A percentile compares a stretch with the other conserved stretches of the same genome.
These are phyloP conservation scores for Antennarius striatus DNA, from an alignment of 2,113 vertebrate genomes.

Conservation along the genomic window DNA sequence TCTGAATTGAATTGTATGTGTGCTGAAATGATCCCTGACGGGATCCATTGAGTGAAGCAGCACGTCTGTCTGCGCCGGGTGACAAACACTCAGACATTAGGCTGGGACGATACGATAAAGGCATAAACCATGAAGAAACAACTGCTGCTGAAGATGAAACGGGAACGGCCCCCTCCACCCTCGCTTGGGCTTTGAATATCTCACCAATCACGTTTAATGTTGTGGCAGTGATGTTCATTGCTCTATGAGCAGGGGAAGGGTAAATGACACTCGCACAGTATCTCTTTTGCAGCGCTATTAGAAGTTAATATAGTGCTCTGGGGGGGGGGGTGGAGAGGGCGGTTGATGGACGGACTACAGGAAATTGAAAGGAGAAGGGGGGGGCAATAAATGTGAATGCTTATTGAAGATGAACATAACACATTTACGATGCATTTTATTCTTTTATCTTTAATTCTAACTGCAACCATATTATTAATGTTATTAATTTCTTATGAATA, in stretches of 20 bases:
- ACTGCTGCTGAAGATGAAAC: constrained; percentile 21
- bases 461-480: no score
- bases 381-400: neutral
- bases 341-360: constrained; percentile 24
- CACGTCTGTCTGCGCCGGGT: no score
- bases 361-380: constrained; percentile 1
- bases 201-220: constrained; percentile 31
- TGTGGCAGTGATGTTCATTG: constrained; percentile 45
- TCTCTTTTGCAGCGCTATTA: constrained; percentile 61
- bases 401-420: neutral
- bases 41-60: neutral
- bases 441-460: no score
- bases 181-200: constrained; percentile 34
- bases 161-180: constrained; percentile 6
- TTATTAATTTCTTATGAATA: no score
- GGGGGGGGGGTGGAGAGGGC: constrained; percentile 8
- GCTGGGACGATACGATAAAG: no score
- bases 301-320: constrained; percentile 50
- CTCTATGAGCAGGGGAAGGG: constrained; percentile 21
- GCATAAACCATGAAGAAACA: constrained; percentile 32
- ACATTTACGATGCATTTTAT: neutral
- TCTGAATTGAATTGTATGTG: no score
- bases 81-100: no score
- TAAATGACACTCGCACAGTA: constrained; percentile 32
- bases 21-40: no score